Evolutionary conservation across 2,888 invertebrate species (phyloP), one percentile per base, ranked within the genome.

Genomic region (Eupithecia subfuscata): DNA sequence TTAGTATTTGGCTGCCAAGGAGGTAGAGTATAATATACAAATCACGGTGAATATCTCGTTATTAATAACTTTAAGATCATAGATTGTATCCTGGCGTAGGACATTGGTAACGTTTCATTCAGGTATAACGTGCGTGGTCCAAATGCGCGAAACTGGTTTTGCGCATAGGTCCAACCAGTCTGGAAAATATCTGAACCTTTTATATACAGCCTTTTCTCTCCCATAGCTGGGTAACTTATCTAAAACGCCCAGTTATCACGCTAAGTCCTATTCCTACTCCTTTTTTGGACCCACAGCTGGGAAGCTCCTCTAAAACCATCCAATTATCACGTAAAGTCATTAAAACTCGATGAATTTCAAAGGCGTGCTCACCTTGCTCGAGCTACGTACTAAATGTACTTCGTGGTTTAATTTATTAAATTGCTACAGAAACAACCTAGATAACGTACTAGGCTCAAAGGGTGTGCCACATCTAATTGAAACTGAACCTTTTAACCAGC

Each of bases 371-470:
- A 78, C 79, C 74, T 77, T 76, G 81, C 78, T 80, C 79, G 84
- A 82, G 82, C 82, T 82, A 79, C 82, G 80, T 76, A 81, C 71
- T 64, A 72, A 75, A 56, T 77, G 76, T 84, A 79, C 80, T 78
- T 79, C 64, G 70, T 22, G 83, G 87, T 86, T 88, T 90, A 89
- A 92, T 91, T 90, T 91, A 89, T 87, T 87, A 90, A 89, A 89
- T 90, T 87, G 87, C 85, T 82, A 82, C 82, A 82, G 84, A 86
- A 88, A 87, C 81, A 80, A 77, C 78, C 80, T 81, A 81, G 84
- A 86, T 86, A 86, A 81, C 82, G 81, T 79, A 79, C 81, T 77
- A 81, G 84, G 85, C 85, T 87, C 82, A 83, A 83, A 85, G 81
- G 81, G 76, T 80, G 80, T 82, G 78, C 77, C 80, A 79, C 75